phyloP scores from a whole-genome alignment of 2,797 vertebrate species.

The Molossus molossus region DNA sequence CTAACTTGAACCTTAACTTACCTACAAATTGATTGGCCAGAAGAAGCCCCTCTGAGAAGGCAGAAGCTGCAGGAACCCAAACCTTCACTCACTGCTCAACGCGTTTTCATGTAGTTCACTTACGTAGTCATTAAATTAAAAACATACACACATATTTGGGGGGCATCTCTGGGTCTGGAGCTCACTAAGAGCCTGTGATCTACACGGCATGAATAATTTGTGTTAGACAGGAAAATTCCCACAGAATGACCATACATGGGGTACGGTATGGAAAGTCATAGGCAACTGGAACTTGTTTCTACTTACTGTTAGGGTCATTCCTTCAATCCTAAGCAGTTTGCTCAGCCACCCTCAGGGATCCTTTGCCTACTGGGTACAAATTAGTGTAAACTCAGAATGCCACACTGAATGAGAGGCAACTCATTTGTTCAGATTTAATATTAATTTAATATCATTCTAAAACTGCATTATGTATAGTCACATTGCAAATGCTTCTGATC shows the following conservation, averaged over 20 bases:
- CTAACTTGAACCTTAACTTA: not conserved
- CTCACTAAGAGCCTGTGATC: not conserved
- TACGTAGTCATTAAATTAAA: constrained; percentile 2
- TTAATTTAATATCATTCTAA: constrained; percentile 41
- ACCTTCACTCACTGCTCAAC: not conserved
- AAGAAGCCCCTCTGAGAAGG: not conserved
- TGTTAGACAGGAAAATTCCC: not conserved
- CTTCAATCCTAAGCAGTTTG: not conserved
- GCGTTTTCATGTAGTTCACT: not conserved
- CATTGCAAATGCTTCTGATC: not conserved
- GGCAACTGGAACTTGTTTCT: not conserved
- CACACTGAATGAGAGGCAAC: not conserved
- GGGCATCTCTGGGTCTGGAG: not conserved
- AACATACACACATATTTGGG: not conserved
- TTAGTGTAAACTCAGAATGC: not conserved
- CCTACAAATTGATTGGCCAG: not conserved
- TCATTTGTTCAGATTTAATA: not conserved
- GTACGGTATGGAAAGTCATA: not conserved
- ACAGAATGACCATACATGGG: not conserved
- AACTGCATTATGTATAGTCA: constrained; percentile 6
- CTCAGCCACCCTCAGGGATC: not conserved
- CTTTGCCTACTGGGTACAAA: not conserved
- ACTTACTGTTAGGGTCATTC: not conserved
- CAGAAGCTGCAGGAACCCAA: not conserved
- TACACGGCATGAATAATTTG: not conserved